These are phyloP conservation scores for Vicugna pacos DNA, from an alignment of 2,113 vertebrate species.

Conservation along the genomic window DNA sequence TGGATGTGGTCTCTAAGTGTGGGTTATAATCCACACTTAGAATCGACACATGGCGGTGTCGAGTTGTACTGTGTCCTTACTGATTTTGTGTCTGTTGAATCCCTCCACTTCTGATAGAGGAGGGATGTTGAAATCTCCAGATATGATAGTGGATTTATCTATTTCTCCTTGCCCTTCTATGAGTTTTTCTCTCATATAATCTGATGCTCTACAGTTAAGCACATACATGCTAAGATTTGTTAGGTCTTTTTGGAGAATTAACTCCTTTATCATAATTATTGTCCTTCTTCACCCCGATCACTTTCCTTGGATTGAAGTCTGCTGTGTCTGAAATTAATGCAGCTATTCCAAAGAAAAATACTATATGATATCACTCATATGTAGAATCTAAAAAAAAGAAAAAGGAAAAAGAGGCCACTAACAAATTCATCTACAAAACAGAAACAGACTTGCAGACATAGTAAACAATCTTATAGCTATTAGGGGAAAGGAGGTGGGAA, in stretches of 20 bases:
- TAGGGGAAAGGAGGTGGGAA: too few species aligned
- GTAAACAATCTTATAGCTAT: too few species aligned
- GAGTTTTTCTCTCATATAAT: neutral
- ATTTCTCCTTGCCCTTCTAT: neutral
- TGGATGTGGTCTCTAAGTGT: neutral
- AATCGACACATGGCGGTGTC: neutral
- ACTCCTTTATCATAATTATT: neutral
- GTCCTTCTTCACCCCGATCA: neutral
- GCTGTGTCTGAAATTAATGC: neutral
- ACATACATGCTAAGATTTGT: neutral
- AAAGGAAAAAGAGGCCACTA: too few species aligned
- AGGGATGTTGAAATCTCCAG: neutral
- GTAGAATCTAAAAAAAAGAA: too few species aligned
- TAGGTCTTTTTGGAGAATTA: neutral
- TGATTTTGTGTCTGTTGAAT: neutral
- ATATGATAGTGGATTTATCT: neutral
- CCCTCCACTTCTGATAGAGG: neutral
- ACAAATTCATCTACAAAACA: too few species aligned
- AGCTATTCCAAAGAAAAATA: too few species aligned
- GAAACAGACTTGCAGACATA: too few species aligned
- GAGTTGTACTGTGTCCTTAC: neutral
- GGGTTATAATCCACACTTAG: neutral
- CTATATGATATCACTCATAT: too few species aligned
- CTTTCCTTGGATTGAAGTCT: neutral
- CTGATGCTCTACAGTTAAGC: neutral